Base-by-base conservation (phyloP, 2,113 vertebrate genomes). In the Oenanthe melanoleuca region DNA sequence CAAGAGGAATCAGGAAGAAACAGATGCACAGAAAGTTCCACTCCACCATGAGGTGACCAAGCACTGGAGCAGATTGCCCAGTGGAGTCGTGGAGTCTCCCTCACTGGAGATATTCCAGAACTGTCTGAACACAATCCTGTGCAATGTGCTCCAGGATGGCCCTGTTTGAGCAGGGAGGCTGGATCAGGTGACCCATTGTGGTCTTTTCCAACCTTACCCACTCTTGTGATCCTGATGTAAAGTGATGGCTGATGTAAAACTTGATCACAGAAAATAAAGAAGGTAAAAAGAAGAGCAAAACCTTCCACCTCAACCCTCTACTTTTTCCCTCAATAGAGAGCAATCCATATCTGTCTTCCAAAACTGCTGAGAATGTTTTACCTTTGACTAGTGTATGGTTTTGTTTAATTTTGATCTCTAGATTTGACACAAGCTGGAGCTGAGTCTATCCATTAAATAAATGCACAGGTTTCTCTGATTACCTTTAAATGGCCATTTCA, bases 61-160 rank as follows among this genome's bases (percentile, higher is more conserved):
- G 29, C 21, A 31, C 47, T 1, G 3, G 21, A 61, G 14, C 2
- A 40, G 40, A 5, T 26, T 40, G 17, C 11, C 29, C 21, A 42
- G 25, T 67, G 20, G 3, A 3, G 4, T 34, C 34, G 2, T 75
- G 34, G 55, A 49, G 8, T 34, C 8, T 40, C 17, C 45, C 29
- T 34, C 9, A 4, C 5, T 11, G 18, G n/a, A 61, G 20, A 13
- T 40, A 55, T 23, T 34, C 11, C 14, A 55, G 55, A 75, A 20
- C 17, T 1, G 0, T 31, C 34, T 61, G 34, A 29, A 47, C 0
- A 0, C 4, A 40, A 9, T 31, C 11, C 17, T 31, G 17, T 45
- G 11, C n/a, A 2, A 16, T 4, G 8, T 42, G 21, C 8, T 69
- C 11, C 18, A 18, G 38, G 24, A 40, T 61, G 45, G 8, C 17